Percentiles rank a stretch among this genome's conserved stretches.
phyloP scores from a whole-genome alignment of 1,140 invertebrate species.

The Solenopsis fugax region DNA sequence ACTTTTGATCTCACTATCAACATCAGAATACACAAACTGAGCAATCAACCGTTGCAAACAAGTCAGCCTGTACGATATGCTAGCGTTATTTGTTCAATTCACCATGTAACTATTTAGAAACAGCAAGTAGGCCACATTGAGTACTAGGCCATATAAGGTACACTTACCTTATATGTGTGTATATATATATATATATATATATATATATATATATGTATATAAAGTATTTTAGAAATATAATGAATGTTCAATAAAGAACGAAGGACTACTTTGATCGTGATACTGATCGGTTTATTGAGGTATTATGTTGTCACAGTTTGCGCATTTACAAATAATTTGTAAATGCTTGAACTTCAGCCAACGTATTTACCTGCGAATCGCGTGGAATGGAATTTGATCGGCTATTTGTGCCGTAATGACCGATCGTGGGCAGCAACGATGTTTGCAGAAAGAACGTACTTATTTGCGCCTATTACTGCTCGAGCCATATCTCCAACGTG shows the following conservation, averaged over 20 bases:
- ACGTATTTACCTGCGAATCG: not conserved
- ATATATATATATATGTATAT: too few species aligned
- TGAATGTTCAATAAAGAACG: not conserved
- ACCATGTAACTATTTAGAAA: too few species aligned
- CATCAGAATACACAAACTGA: too few species aligned
- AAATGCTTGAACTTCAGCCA: not conserved
- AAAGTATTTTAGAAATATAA: not conserved
- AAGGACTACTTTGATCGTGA: not conserved
- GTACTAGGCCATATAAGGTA: too few species aligned
- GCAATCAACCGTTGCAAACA: too few species aligned
- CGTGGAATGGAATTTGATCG: constrained; percentile 10
- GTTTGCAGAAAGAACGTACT: constrained; percentile 37
- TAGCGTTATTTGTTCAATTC: too few species aligned
- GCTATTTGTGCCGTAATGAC: constrained; percentile 16
- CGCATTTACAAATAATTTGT: not conserved
- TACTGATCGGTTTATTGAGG: not conserved
- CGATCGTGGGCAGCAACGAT: not conserved
- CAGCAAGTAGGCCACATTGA: too few species aligned
- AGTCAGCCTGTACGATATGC: too few species aligned
- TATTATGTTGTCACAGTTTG: not conserved
- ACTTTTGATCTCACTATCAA: too few species aligned
- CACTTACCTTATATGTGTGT: too few species aligned
- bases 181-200: not conserved
- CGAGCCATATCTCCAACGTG: constrained; percentile 25
- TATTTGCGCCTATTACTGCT: constrained; percentile 30